Conservation (phyloP, 2,113 vertebrate species). For the Dasyornis broadbenti region DNA sequence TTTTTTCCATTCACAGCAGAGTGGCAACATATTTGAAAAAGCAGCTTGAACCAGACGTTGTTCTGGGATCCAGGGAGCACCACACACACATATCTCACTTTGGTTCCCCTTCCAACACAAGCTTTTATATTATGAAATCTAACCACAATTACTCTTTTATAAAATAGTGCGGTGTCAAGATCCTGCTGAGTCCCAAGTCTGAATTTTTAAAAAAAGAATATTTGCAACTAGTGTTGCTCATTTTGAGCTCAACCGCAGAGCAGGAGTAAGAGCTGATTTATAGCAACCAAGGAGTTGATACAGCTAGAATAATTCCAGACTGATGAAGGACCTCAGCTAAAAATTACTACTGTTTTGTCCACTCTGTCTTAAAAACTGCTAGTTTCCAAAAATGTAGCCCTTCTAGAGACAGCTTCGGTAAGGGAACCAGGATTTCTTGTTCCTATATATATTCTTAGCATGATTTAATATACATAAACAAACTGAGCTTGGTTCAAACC, state of each 20-base stretch:
- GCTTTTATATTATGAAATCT: conserved; percentile 17
- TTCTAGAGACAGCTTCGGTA: background rate
- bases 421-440: background rate
- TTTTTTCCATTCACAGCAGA: conserved; percentile 4
- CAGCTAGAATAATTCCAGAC: conserved; percentile 3
- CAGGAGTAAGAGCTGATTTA: background rate
- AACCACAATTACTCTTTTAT: conserved; percentile 40
- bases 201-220: background rate
- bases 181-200: background rate
- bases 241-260: background rate
- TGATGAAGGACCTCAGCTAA: background rate
- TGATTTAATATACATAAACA: background rate
- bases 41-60: background rate
- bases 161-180: conserved; percentile 41
- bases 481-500: background rate
- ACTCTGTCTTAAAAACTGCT: background rate
- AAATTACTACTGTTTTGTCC: conserved; percentile 14
- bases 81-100: background rate
- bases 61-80: background rate
- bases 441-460: background rate
- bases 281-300: background rate
- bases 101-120: background rate
- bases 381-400: background rate
- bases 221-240: background rate
- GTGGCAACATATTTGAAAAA: background rate